Evolutionary conservation across 2,797 vertebrate species (phyloP).

Genomic region (Poecilia velifera): DNA sequence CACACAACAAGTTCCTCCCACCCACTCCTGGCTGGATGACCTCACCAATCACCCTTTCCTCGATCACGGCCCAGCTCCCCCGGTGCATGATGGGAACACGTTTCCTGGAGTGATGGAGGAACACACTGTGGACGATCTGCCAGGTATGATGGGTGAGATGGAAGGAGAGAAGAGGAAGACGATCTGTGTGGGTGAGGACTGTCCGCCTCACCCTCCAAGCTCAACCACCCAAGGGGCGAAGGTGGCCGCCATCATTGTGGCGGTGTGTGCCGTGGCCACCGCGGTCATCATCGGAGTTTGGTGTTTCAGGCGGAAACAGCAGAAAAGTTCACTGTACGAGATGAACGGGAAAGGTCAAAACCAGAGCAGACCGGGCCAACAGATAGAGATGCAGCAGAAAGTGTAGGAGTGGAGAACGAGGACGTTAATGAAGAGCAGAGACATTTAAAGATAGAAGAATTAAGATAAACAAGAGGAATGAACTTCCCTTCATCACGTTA

Average conservation of each 20-base stretch:
- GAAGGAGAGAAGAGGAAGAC: constrained; percentile 73
- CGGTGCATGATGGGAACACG: constrained; percentile 45
- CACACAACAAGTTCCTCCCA: constrained; percentile 69
- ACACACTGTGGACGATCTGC: constrained; percentile 76
- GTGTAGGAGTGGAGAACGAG: constrained; percentile 77
- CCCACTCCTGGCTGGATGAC: constrained; percentile 63
- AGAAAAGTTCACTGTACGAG: constrained; percentile 92
- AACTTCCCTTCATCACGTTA: constrained; percentile 29
- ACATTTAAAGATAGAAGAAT: constrained; percentile 36
- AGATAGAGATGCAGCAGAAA: constrained; percentile 96
- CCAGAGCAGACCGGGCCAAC: constrained; percentile 84
- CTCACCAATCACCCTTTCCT: constrained; percentile 65
- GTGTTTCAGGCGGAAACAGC: constrained; percentile 89
- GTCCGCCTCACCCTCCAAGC: constrained; percentile 71
- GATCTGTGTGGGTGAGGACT: constrained; percentile 80
- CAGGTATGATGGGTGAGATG: constrained; percentile 77
- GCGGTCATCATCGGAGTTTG: constrained; percentile 83
- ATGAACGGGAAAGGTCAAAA: constrained; percentile 89
- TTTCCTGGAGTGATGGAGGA: constrained; percentile 40
- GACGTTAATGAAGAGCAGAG: constrained; percentile 42
- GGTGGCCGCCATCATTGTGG: constrained; percentile 86
- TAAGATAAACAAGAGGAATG: constrained; percentile 24
- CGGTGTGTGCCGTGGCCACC: constrained; percentile 80
- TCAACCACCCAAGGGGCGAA: constrained; percentile 79
- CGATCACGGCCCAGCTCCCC: constrained; percentile 47